Evolutionary conservation across 2,797 vertebrate genomes (phyloP), one percentile per base, ranked within the genome.

Genomic region (Rhadinocentrus ornatus): DNA sequence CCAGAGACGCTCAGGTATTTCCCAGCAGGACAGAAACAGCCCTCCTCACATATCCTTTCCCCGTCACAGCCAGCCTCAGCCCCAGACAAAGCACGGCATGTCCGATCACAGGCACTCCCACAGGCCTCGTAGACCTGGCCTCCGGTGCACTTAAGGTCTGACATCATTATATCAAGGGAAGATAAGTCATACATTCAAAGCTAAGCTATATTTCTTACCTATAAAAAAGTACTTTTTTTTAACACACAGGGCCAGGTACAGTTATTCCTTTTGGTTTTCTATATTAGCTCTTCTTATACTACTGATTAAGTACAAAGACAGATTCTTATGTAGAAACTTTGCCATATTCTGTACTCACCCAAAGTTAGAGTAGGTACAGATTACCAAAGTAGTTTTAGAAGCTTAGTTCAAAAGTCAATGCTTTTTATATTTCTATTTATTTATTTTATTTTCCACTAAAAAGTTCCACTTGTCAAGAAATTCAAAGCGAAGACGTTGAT

Each of bases 11-110:
- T 96, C 58, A 95, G 90, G 88, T 95, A 97, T 20, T 95, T 95
- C 20, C 96, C 96, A 0, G 72, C 66, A 0, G 96, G 96, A 54
- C 98, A 99, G 83, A 96, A 99, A 77, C 98, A 99, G 16, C 98
- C 98, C 77, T 99, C 98, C 62, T 97, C 89, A 32, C 98, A 99
- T 69, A 85, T 34, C 46, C 74, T 83, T 66, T 83, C 81, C 26
- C 71, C 86, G 16, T 71, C 60, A 20, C 95, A 96, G 44, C 92
- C 92, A 0, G 89, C 83, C 8, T 98, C 96, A 0, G 93, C 92
- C 44, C 94, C 87, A 1, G 98, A 98, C 3, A 99, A 89, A n/a
- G 97, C 94, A 0, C 91, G 92, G 73, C 98, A 99, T 0, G 96
- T 97, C 81, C 94, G 93, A 76, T 98, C 97, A 80, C 98, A 99